phyloP scores from a whole-genome alignment of 2,113 vertebrate species.

The Solea solea region DNA sequence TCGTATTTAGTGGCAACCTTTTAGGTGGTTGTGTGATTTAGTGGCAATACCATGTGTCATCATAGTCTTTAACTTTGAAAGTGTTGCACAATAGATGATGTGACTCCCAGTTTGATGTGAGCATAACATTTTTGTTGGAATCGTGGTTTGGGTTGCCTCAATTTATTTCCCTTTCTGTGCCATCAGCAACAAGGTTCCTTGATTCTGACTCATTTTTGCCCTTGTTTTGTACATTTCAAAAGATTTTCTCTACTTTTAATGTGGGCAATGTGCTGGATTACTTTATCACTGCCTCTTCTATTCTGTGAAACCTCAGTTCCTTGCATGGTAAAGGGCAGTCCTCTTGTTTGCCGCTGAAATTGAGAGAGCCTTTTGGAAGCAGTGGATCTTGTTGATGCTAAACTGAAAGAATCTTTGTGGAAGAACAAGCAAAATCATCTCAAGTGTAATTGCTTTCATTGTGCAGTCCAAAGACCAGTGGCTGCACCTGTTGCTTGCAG shows the following conservation, averaged over 20 bases:
- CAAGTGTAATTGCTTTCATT: background rate
- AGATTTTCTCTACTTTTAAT: background rate
- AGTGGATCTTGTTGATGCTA: background rate
- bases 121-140: constrained; percentile 5
- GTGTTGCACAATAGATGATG: constrained; percentile 18
- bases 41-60: constrained; percentile 8
- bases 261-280: constrained; percentile 1
- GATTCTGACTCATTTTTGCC: constrained; percentile 12
- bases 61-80: constrained; percentile 10
- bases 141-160: background rate
- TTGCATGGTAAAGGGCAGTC: background rate
- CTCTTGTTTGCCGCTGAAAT: background rate
- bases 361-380: background rate
- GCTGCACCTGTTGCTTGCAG: constrained; percentile 52
- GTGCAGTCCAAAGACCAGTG: background rate
- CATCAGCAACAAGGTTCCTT: background rate
- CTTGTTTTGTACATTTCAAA: background rate
- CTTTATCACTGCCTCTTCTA: background rate
- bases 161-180: constrained; percentile 30
- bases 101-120: constrained; percentile 7
- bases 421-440: background rate
- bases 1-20: constrained; percentile 10
- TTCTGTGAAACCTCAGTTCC: background rate
- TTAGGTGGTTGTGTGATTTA: constrained; percentile 21
- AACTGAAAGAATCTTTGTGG: background rate